phyloP scores from a whole-genome alignment of 2,797 vertebrate species.

The Scleropages formosus region DNA sequence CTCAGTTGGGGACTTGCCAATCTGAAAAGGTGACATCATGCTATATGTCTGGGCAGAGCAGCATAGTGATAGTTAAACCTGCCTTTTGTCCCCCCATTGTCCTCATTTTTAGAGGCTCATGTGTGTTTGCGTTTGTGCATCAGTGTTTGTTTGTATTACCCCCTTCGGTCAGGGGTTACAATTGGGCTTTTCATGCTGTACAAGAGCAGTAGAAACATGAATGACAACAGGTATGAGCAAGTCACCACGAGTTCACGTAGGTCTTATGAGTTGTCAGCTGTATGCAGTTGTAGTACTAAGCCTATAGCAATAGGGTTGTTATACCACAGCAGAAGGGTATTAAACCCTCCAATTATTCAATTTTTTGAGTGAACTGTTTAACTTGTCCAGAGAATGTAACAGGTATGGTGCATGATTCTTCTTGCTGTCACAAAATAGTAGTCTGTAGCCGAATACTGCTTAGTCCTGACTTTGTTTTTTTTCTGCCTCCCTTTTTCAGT shows the following conservation, averaged over 20 bases:
- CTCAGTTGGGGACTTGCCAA: background rate
- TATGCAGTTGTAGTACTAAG: background rate
- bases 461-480: background rate
- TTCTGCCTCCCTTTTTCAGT: no score
- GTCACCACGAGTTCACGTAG: background rate
- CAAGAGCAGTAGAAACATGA: background rate
- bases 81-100: background rate
- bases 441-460: background rate
- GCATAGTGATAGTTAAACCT: background rate
- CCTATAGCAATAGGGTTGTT: background rate
- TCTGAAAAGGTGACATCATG: background rate
- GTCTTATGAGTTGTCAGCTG: no score
- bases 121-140: background rate
- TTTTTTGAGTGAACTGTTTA: conserved; percentile 7
- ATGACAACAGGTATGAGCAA: background rate
- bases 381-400: background rate
- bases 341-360: background rate
- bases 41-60: background rate
- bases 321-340: background rate
- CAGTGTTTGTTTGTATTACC: background rate
- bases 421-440: background rate
- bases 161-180: background rate
- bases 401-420: background rate
- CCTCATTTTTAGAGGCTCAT: background rate
- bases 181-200: background rate